These are phyloP conservation scores for Sebastes matsubarae DNA, from an alignment of 2,797 vertebrate genomes.

Conservation along the genomic window DNA sequence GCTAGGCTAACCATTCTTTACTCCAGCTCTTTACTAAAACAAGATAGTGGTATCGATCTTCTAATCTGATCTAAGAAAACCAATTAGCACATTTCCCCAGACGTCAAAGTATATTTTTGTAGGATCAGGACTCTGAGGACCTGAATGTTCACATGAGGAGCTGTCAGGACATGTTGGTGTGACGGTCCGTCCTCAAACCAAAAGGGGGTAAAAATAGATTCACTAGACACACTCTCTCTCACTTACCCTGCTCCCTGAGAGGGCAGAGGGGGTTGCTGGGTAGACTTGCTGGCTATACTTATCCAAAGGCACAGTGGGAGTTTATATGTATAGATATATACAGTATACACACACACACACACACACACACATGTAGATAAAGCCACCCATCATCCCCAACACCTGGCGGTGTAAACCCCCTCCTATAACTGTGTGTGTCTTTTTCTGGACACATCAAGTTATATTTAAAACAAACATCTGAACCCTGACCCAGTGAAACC, in stretches of 20 bases:
- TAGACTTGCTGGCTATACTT: constrained; percentile 4
- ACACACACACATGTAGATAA: background rate
- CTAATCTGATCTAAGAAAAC: background rate
- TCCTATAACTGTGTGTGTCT: background rate
- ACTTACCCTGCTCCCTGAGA: background rate
- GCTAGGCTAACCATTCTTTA: background rate
- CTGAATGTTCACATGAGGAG: background rate
- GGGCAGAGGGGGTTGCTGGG: constrained; percentile 17
- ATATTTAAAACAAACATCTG: constrained; percentile 53
- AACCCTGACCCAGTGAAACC: constrained; percentile 21
- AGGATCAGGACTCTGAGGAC: background rate
- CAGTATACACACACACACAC: background rate
- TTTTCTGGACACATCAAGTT: constrained; percentile 38
- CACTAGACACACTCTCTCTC: background rate
- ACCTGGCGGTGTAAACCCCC: background rate
- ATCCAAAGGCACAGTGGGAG: background rate
- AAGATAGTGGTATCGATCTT: background rate
- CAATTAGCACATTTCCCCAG: background rate
- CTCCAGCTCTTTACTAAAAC: background rate
- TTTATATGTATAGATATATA: background rate
- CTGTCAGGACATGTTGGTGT: background rate
- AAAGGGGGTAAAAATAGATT: background rate
- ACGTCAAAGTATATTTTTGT: background rate
- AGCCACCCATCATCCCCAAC: background rate
- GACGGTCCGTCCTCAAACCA: background rate